phyloP scores from a whole-genome alignment of 2,797 vertebrate genomes.

The Merluccius polli region DNA sequence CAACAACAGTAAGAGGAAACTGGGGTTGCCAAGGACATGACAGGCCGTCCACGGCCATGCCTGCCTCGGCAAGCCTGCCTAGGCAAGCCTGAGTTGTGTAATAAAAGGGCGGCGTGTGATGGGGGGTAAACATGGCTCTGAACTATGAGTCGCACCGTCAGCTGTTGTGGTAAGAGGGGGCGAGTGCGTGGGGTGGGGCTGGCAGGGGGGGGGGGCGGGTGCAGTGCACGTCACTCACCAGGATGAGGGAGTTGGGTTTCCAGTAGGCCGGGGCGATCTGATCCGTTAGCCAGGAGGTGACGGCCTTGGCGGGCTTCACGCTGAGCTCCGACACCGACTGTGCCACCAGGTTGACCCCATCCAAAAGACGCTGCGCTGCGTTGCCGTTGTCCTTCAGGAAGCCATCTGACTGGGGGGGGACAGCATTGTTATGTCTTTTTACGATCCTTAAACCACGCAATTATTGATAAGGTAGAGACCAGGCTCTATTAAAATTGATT shows the following conservation, averaged over 20 bases:
- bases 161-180: constrained; percentile 8
- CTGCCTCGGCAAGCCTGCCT: constrained; percentile 14
- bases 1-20: constrained; percentile 16
- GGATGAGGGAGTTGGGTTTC: constrained; percentile 94
- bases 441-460: constrained; percentile 1
- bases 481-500: neutral
- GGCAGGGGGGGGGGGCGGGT: neutral
- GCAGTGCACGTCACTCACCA: constrained; percentile 74
- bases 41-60: constrained; percentile 7
- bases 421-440: neutral
- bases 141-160: constrained; percentile 19
- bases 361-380: constrained; percentile 93
- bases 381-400: constrained; percentile 99
- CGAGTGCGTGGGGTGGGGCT: neutral
- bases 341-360: constrained; percentile 96
- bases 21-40: constrained; percentile 33
- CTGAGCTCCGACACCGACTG: constrained; percentile 98
- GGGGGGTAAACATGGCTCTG: constrained; percentile 57
- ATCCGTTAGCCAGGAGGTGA: constrained; percentile 95
- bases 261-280: constrained; percentile 96
- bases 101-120: constrained; percentile 24
- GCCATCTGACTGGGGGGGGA: constrained; percentile 79
- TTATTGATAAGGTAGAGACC: neutral
- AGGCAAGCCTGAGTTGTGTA: constrained; percentile 37
- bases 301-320: constrained; percentile 94